Percentiles rank a stretch among this genome's conserved stretches.
Evolutionary conservation across 2,797 vertebrate genomes (phyloP).

Genomic region (Alosa sapidissima): DNA sequence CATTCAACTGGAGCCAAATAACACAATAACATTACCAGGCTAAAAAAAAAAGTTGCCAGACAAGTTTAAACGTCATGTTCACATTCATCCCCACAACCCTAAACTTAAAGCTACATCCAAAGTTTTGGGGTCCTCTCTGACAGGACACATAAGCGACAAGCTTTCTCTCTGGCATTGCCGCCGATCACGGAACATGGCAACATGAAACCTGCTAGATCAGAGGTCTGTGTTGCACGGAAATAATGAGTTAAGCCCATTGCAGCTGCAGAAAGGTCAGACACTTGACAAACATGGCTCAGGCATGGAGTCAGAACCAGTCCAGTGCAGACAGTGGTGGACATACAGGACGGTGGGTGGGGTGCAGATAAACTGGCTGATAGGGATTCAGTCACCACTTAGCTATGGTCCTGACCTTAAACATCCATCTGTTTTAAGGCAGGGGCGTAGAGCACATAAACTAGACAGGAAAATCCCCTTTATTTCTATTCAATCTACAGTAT

Average conservation of each 20-base stretch:
- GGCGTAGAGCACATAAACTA: background rate
- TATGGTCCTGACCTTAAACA: background rate
- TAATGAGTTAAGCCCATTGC: constrained; percentile 49
- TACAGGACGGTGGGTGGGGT: background rate
- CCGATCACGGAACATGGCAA: constrained; percentile 36
- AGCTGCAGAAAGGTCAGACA: constrained; percentile 47
- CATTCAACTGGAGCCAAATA: background rate
- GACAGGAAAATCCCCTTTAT: background rate
- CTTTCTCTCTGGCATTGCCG: background rate
- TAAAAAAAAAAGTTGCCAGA: background rate
- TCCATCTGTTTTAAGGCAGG: background rate
- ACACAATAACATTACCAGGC: background rate
- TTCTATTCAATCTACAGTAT: background rate
- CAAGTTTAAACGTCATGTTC: background rate
- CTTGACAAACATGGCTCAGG: constrained; percentile 30
- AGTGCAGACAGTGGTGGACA: background rate
- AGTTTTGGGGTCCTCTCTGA: background rate
- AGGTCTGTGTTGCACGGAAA: constrained; percentile 26
- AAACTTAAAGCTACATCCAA: background rate
- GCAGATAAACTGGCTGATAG: background rate
- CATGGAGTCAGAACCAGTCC: constrained; percentile 21
- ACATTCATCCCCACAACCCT: background rate
- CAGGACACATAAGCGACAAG: background rate
- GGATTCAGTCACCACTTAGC: background rate
- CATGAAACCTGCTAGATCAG: constrained; percentile 26